phyloP scores from a whole-genome alignment of 2,888 invertebrate genomes.

The Myopa tessellatipennis region DNA sequence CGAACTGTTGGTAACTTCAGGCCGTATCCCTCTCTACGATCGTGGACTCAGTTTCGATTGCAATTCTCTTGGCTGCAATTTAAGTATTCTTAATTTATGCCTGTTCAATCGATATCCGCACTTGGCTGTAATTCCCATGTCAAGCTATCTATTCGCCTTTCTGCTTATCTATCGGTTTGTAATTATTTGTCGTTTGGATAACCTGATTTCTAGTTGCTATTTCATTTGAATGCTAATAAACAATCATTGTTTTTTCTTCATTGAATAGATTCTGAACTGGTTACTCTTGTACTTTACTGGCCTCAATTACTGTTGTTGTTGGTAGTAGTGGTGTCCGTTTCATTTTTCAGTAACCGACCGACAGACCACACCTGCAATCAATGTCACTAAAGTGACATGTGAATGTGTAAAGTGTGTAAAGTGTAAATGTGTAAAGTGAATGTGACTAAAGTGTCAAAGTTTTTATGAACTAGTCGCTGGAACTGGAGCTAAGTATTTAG shows the following conservation, averaged over 20 bases:
- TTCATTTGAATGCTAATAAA: not conserved
- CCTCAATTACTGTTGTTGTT: not conserved
- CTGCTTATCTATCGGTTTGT: not conserved
- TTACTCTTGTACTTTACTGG: not conserved
- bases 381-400: constrained; percentile 11
- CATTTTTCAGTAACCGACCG: too few relatives aligned
- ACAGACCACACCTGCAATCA: constrained; percentile 22
- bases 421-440: too few relatives aligned
- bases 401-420: too few relatives aligned
- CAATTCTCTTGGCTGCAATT: too few relatives aligned
- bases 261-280: not conserved
- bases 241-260: constrained; percentile 4
- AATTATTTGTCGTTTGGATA: not conserved
- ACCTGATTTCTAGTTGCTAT: constrained; percentile 1
- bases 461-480: constrained; percentile 2
- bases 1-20: too few relatives aligned
- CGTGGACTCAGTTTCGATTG: too few relatives aligned
- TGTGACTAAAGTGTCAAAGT: constrained; percentile 19
- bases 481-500: not conserved
- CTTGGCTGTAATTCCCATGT: not conserved
- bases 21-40: too few relatives aligned
- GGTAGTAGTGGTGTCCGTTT: not conserved
- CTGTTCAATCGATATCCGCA: not conserved
- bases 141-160: not conserved
- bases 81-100: too few relatives aligned